Base-by-base conservation (phyloP, 1,140 invertebrate genomes). In the Eulimnadia texana region DNA sequence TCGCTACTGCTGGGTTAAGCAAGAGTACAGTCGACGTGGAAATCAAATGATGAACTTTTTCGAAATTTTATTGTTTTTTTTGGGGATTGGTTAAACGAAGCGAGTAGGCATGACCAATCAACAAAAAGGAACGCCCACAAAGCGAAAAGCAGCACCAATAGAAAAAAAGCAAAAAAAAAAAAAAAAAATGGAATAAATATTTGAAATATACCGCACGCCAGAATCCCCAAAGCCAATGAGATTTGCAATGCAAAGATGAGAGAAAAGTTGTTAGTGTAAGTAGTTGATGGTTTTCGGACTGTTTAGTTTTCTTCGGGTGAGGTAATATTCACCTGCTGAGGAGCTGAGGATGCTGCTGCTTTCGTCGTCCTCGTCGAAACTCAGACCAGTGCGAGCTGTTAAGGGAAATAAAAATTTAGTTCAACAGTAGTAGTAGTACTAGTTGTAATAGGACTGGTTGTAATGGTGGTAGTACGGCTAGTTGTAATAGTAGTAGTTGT, bases 21-120 rank as follows among this genome's bases (percentile, higher is more conserved):
- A 61, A 54, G 25, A 61, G 20, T 27, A 61, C 23, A 61, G 60
- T 47, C 16, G 60, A 61, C 42, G 60, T 61, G 29, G 60, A 53
- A 20, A 61, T 51, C 50, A 61, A 61, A 22, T 61, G 60, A 50
- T 54, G 51, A 50, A 61, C 55, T 58, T 27, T 42, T 27, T 33
- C 23, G 23, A 42, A 25, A 19, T 27, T 42, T 42, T 42, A 16
- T 42, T 42, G 33, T 42, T 42, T 6, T 42, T 42, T 42, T 6
- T 42, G 6, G 33, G 6, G 33, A 9, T 42, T 25, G 60, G 50
- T 29, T 54, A 23, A 25, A 54, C 50, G 28, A 27, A 22, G 27
- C 33, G 28, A 25, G 53, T 53, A 27, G 25, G 60, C 10, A 28
- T 29, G 27, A 24, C 28, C 60, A 22, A 61, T 28, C 27, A 61